Base-by-base conservation (phyloP, 2,888 invertebrate genomes). In the Macrosoma leucophasiata region DNA sequence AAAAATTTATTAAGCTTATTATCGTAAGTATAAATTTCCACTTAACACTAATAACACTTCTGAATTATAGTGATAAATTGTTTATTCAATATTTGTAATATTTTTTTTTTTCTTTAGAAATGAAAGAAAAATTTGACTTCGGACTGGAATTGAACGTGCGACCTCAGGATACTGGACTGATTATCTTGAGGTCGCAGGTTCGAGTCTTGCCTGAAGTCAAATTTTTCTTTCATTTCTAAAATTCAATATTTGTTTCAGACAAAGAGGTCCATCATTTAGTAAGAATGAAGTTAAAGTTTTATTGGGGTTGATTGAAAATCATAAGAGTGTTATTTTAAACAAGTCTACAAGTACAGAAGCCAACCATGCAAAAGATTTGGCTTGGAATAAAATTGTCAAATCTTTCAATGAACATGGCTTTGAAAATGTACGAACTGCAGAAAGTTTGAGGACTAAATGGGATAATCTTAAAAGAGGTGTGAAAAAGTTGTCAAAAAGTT, bases 361-460 rank as follows among this genome's bases (percentile, higher is more conserved):
- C 0, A 64, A 49, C 23, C 58, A 62, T 20, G 66, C 66, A 1
- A 84, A 81, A 48, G 75, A 78, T 17, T 29, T 46, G 7, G 53
- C 64, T n/a, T 84, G 82, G 82, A 24, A 36, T 3, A 70, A 66
- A 44, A 69, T 82, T 40, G 50, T 71, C 2, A 69, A 68, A 45
- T 39, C 50, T 21, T 77, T 65, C 28, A 82, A 81, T 37, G 60
- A 44, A 5, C 50, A 57, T 29, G 65, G 62, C 3, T 59, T 71
- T 23, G 53, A 48, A 21, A 43, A 62, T 37, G 44, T 51, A 1
- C 63, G 81, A 36, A 64, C 47, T 39, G 36, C 48, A 9, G 72
- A 76, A 20, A 55, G 52, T 18, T 52, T 81, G 29, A 78, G 65
- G 51, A 65, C 50, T 2, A 82, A 79, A 50, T 81, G 76, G 77